These are phyloP conservation scores for Diogma glabrata DNA, from an alignment of 2,888 invertebrate species.

Conservation along the genomic window DNA sequence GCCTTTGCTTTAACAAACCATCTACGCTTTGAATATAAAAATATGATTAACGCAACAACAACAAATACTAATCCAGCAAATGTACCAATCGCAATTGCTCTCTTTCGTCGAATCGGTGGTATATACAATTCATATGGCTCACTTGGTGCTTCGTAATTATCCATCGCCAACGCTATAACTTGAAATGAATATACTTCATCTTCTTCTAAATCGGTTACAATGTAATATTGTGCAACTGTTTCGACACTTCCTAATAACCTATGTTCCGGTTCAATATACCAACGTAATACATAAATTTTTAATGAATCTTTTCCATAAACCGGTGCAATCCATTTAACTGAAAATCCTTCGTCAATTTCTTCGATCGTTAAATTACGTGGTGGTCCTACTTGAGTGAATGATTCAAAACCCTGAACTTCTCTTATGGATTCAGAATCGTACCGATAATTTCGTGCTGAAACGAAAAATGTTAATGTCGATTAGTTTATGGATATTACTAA, in stretches of 20 bases:
- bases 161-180: conserved; percentile 52
- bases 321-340: conserved; percentile 64
- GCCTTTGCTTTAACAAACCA: conserved; percentile 19
- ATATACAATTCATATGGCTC: conserved; percentile 52
- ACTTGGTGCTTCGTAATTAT: conserved; percentile 49
- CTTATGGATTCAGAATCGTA: conserved; percentile 21
- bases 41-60: conserved; percentile 49
- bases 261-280: conserved; percentile 54
- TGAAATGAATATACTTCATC: conserved; percentile 63
- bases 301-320: conserved; percentile 43
- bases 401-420: conserved; percentile 10
- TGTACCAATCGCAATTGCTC: conserved; percentile 58
- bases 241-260: conserved; percentile 53
- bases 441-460: conserved; percentile 17
- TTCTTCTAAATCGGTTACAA: conserved; percentile 59
- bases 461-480: too few relatives aligned
- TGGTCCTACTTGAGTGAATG: conserved; percentile 41
- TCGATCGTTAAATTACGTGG: conserved; percentile 59
- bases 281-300: conserved; percentile 53
- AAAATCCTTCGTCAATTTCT: conserved; percentile 59
- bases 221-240: conserved; percentile 56
- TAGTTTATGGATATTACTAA: too few relatives aligned
- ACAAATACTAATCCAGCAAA: conserved; percentile 58
- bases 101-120: conserved; percentile 57
- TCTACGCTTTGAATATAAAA: conserved; percentile 39